Percentiles rank a stretch among this genome's conserved stretches.
Evolutionary conservation across 35 echinoderm and acorn worm species (phyloP).

Genomic region (Holothuria glaberrima): DNA sequence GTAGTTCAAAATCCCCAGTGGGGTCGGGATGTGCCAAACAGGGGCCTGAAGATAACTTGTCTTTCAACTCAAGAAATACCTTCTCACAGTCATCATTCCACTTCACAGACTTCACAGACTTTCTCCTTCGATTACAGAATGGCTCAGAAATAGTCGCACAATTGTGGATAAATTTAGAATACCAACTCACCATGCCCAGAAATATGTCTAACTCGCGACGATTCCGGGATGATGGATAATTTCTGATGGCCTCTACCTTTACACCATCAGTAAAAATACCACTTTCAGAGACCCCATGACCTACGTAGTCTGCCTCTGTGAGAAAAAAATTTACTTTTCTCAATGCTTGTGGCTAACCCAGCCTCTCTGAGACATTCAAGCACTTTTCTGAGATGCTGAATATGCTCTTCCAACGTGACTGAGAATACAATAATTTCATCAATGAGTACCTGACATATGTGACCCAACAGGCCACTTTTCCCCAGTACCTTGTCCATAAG

Average conservation of each 20-base stretch:
- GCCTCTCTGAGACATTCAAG: slow-evolving; percentile 5
- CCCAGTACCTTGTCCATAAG: slow-evolving; percentile 43
- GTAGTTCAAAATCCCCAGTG: background rate
- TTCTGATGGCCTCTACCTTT: background rate
- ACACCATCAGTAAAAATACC: slow-evolving; percentile 16
- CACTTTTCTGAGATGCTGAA: slow-evolving; percentile 11
- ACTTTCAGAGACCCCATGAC: background rate
- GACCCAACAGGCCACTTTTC: background rate
- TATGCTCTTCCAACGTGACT: slow-evolving; percentile 6
- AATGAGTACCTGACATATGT: slow-evolving; percentile 34
- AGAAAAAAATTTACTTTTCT: background rate
- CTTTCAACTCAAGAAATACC: slow-evolving; percentile 1
- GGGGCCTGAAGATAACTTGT: slow-evolving; percentile 2
- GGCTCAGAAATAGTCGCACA: slow-evolving; percentile 23
- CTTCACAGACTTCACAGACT: background rate
- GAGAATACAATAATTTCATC: slow-evolving; percentile 18
- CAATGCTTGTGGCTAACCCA: slow-evolving; percentile 4
- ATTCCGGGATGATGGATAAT: slow-evolving; percentile 21
- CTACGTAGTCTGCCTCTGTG: background rate
- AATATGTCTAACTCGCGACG: slow-evolving; percentile 3
- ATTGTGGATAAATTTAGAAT: slow-evolving; percentile 27
- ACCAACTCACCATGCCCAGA: slow-evolving; percentile 46
- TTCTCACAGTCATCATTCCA: slow-evolving; percentile 28
- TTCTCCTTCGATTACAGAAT: background rate
- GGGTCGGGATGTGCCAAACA: slow-evolving; percentile 3